Conservation (phyloP, 2,113 vertebrate genomes). For the Oplegnathus fasciatus region DNA sequence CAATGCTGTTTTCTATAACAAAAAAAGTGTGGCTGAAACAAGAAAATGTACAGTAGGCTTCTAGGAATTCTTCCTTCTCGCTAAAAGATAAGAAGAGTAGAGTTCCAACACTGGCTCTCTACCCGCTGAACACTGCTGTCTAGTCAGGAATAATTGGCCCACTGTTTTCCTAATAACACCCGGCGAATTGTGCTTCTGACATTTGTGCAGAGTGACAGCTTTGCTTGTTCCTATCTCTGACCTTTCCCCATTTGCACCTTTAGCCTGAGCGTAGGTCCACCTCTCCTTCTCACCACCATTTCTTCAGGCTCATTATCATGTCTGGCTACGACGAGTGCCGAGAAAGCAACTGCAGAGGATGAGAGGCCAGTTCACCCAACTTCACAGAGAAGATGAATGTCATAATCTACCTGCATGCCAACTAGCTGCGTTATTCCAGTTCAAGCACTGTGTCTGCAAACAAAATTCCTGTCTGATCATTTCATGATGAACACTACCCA, state of each 20-base stretch:
- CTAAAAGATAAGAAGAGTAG: background rate
- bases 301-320: slow-evolving; percentile 38
- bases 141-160: slow-evolving; percentile 52
- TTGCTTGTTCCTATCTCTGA: slow-evolving; percentile 43
- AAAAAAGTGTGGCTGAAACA: no score
- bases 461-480: slow-evolving; percentile 14
- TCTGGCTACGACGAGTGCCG: background rate
- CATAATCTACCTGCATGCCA: background rate
- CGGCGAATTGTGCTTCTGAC: slow-evolving; percentile 52
- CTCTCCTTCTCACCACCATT: background rate
- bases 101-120: background rate
- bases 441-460: background rate
- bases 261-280: background rate
- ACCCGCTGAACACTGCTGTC: background rate
- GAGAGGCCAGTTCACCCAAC: background rate
- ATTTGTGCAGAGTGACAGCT: slow-evolving; percentile 52
- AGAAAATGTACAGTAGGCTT: background rate
- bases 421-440: background rate
- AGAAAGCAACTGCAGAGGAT: background rate
- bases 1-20: background rate
- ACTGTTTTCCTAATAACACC: slow-evolving; percentile 31
- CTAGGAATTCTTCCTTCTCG: background rate
- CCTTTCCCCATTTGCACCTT: slow-evolving; percentile 40
- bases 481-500: slow-evolving; percentile 1
- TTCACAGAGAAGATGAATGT: slow-evolving; percentile 9